These are phyloP conservation scores for Poeciliopsis gracilis DNA, from an alignment of 2,797 vertebrate species.

Conservation along the genomic window DNA sequence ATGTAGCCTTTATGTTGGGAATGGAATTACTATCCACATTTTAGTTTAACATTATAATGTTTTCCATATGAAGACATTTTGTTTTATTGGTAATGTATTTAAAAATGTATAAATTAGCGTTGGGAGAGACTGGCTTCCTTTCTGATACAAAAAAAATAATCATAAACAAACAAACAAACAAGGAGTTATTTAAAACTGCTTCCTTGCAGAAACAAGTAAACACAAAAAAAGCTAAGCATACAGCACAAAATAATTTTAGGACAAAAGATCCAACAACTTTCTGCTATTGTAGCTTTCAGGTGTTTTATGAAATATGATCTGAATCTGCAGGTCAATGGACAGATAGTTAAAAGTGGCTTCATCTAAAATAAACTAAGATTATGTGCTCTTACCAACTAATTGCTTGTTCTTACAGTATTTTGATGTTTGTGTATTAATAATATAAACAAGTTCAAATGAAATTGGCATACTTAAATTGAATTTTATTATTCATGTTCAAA, in stretches of 20 bases:
- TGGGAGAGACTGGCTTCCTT: no score
- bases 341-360: background rate
- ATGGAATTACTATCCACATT: no score
- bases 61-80: no score
- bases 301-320: background rate
- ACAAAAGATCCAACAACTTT: background rate
- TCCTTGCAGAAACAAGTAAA: background rate
- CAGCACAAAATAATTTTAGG: background rate
- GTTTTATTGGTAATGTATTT: no score
- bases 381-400: background rate
- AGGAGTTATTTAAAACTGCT: background rate
- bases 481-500: constrained; percentile 50
- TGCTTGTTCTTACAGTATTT: background rate
- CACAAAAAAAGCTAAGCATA: background rate
- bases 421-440: background rate
- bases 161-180: background rate
- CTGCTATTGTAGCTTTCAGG: background rate
- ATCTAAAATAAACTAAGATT: background rate
- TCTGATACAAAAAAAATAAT: no score
- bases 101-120: no score
- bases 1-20: no score
- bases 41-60: no score
- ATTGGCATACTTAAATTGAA: background rate
- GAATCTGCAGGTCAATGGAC: background rate
- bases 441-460: background rate